A percentile compares a stretch with the other conserved stretches of the same genome.
phyloP scores from a whole-genome alignment of 1,140 invertebrate species.

The Sitodiplosis mosellana region DNA sequence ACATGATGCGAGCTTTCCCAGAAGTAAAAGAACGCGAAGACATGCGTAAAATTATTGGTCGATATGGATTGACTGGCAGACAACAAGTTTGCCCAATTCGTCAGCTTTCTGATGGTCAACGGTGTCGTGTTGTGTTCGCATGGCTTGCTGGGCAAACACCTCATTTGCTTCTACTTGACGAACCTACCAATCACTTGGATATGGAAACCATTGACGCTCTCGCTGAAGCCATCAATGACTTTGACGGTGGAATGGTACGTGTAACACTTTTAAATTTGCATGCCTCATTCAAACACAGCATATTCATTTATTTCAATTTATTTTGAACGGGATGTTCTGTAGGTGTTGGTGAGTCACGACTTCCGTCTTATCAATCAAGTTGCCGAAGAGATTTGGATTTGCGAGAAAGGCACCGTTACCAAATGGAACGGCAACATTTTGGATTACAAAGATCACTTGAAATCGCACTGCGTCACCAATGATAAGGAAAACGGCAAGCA shows the following conservation, averaged over 20 bases:
- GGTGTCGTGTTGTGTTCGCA: constrained; percentile 96
- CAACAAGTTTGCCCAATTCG: constrained; percentile 96
- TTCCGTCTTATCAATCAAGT: constrained; percentile 98
- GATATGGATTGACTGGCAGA: constrained; percentile 89
- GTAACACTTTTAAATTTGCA: no score
- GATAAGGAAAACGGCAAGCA: background rate
- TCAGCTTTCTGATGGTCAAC: constrained; percentile 93
- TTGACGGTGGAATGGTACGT: constrained; percentile 80
- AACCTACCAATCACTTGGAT: constrained; percentile 98
- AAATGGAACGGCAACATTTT: constrained; percentile 95
- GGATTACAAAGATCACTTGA: constrained; percentile 89
- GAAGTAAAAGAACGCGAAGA: constrained; percentile 96
- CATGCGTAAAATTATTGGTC: constrained; percentile 97
- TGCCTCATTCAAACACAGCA: no score
- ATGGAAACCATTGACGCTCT: constrained; percentile 99
- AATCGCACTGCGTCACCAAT: constrained; percentile 22
- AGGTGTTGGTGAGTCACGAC: constrained; percentile 81
- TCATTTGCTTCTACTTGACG: constrained; percentile 84
- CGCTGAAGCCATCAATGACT: constrained; percentile 94
- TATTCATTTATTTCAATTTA: no score
- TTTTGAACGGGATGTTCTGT: no score
- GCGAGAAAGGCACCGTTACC: constrained; percentile 87
- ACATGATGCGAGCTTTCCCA: constrained; percentile 95
- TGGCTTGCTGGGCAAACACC: constrained; percentile 91
- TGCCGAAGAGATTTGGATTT: constrained; percentile 98